A percentile compares a stretch with the other conserved stretches of the same genome.
Conservation (phyloP, 2,888 invertebrate species). For the Spodoptera littoralis region DNA sequence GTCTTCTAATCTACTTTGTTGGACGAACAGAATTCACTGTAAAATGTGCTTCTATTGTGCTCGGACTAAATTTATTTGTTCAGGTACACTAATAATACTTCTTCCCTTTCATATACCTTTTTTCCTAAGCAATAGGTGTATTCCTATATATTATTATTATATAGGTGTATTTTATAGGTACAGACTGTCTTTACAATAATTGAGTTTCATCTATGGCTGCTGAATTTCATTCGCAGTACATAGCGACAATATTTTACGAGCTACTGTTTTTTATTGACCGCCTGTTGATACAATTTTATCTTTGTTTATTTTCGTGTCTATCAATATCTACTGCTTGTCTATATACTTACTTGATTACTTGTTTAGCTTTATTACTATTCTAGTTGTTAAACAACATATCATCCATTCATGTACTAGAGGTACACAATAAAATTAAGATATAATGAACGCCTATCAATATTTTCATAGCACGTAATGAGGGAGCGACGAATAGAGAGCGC, state of each 20-base stretch:
- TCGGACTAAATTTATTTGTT: no score
- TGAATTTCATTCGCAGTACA: conserved; percentile 31
- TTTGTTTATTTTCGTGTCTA: conserved; percentile 25
- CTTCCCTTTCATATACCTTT: no score
- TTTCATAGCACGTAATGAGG: conserved; percentile 40
- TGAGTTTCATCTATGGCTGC: conserved; percentile 12
- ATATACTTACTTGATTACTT: no score
- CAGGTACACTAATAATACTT: no score
- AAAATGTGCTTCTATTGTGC: not conserved
- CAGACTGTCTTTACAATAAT: conserved; percentile 4
- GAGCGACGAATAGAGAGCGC: conserved; percentile 15
- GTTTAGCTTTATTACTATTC: no score
- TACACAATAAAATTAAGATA: not conserved
- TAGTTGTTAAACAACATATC: no score
- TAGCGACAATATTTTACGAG: conserved; percentile 33
- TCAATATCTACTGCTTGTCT: conserved; percentile 2
- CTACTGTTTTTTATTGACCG: conserved; percentile 39
- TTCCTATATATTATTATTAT: no score
- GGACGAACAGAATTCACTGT: not conserved
- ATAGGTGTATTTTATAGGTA: no score
- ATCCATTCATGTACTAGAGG: no score
- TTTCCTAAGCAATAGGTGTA: no score
- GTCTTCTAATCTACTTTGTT: conserved; percentile 11
- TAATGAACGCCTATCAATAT: conserved; percentile 45
- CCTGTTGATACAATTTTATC: conserved; percentile 39